A percentile compares a stretch with the other conserved stretches of the same genome.
Evolutionary conservation across 2,113 vertebrate species (phyloP).

Genomic region (Gymnogyps californianus): DNA sequence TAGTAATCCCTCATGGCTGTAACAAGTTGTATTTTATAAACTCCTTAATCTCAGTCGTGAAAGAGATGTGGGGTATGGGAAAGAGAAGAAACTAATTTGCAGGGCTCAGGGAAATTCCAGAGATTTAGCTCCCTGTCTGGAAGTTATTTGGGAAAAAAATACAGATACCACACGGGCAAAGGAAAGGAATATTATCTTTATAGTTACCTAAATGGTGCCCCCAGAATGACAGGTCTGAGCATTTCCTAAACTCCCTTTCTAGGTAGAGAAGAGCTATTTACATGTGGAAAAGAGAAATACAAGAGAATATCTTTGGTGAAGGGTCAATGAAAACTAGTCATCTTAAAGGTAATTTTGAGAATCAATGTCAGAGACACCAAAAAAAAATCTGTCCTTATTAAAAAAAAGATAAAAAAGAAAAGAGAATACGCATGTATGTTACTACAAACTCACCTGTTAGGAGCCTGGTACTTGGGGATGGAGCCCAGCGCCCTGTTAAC

Average conservation of each 20-base stretch:
- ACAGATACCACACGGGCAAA: background rate
- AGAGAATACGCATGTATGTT: rapidly evolving
- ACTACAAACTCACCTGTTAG: background rate
- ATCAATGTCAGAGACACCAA: background rate
- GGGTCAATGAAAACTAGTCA: background rate
- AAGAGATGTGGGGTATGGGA: constrained; percentile 44
- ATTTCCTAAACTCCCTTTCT: background rate
- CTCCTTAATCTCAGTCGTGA: constrained; percentile 72
- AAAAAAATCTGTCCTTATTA: background rate
- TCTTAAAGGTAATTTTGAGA: background rate
- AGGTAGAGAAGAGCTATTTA: background rate
- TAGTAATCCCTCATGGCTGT: constrained; percentile 75
- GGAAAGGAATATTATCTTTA: background rate
- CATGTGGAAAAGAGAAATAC: background rate
- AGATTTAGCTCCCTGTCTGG: background rate
- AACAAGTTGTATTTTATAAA: constrained; percentile 79
- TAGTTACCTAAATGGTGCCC: background rate
- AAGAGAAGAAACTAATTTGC: constrained; percentile 63
- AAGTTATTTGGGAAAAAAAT: constrained; percentile 12
- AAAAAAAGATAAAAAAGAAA: background rate
- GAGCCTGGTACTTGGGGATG: rapidly evolving
- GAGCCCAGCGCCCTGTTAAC: rapidly evolving
- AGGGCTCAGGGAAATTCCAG: constrained; percentile 13
- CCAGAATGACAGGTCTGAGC: background rate
- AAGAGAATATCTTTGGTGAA: background rate